A percentile compares a stretch with the other conserved stretches of the same genome.
These are phyloP conservation scores for Thinocorus orbignyianus DNA, from an alignment of 2,113 vertebrate species.

Conservation along the genomic window DNA sequence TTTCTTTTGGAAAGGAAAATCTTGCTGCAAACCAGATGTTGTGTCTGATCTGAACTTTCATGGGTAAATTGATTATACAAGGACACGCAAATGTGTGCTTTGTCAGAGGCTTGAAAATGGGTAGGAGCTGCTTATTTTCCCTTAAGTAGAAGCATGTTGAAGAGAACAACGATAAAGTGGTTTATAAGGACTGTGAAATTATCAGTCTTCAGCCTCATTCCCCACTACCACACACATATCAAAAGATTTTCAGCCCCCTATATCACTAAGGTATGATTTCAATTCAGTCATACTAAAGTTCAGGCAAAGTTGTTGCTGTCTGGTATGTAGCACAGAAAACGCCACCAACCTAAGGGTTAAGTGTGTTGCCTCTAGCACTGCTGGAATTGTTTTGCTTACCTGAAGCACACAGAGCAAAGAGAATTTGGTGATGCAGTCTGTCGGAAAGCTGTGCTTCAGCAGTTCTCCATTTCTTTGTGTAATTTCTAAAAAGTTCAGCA, in stretches of 20 bases:
- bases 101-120: background rate
- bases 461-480: background rate
- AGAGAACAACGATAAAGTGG: background rate
- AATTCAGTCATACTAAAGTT: background rate
- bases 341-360: background rate
- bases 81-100: background rate
- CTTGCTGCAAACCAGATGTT: conserved; percentile 25
- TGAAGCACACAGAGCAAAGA: background rate
- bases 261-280: background rate
- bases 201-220: background rate
- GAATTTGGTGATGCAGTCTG: background rate
- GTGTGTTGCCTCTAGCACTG: background rate
- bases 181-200: background rate
- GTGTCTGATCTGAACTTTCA: background rate
- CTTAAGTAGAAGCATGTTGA: background rate
- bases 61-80: background rate
- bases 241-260: background rate
- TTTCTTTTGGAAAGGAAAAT: background rate
- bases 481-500: background rate
- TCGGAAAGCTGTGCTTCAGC: background rate
- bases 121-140: background rate
- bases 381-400: background rate
- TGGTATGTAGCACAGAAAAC: background rate
- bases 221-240: background rate
- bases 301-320: background rate